Evolutionary conservation across 2,888 invertebrate species (phyloP), one percentile per base, ranked within the genome.

Genomic region (Brachyptera putata): DNA sequence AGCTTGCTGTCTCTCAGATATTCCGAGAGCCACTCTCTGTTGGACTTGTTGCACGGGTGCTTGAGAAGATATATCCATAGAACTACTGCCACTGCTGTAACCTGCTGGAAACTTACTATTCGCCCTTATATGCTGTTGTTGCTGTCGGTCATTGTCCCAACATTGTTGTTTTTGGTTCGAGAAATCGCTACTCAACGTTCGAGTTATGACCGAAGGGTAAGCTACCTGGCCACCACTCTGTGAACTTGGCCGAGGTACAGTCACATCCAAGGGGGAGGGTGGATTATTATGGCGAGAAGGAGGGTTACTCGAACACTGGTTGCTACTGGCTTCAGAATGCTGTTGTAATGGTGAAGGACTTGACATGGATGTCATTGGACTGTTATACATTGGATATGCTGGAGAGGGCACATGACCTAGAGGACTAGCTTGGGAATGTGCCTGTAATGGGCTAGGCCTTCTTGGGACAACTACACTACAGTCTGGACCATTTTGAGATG

Each of bases 331-430:
- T 67, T 66, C 82, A n/a, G 76, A 75, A 69, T 83, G 84, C 67
- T 84, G 85, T 68, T 85, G 86, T 2, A 74, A 67, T 3, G 75
- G 73, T 11, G 76, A 75, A 3, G 87, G 87, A 1, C 87, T 87
- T 64, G 86, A 85, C 67, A 86, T 82, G 3, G 86, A 83, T 70
- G 86, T 85, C 84, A 88, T 84, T 21, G 91, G 90, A 75, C 89
- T 90, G 73, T 90, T 87, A 73, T 91, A 91, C 80, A 89, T 83
- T 39, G 90, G 90, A 77, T 91, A 91, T 58, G 86, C 87, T 50
- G 88, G 88, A 75, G 87, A 87, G 67, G 86, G 84, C 25, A 84
- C 86, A 74, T 87, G 87, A 57, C 86, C 84, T 56, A 87, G 70
- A 1, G 87, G 87, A 61, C 87, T 87, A 36, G 85, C 84, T 71